These are phyloP conservation scores for Hypomecis punctinalis DNA, from an alignment of 2,888 invertebrate species.

Conservation along the genomic window DNA sequence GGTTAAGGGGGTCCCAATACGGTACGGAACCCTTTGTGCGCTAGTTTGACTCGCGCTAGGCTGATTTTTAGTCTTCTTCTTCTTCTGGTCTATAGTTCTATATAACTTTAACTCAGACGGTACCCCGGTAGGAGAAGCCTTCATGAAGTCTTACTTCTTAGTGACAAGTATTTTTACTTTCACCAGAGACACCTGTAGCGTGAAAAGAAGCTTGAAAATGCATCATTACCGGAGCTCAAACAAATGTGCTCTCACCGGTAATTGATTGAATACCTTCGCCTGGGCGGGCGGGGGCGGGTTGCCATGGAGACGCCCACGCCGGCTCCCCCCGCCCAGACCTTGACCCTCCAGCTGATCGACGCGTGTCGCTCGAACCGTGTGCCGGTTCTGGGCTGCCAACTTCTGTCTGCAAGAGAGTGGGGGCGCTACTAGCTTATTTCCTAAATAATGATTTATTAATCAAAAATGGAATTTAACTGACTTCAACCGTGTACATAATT, in stretches of 20 bases:
- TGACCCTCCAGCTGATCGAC: slow-evolving; percentile 78
- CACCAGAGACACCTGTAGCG: neutral
- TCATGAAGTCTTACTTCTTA: too few species aligned
- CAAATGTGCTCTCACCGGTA: slow-evolving; percentile 66
- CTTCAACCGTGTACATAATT: too few species aligned
- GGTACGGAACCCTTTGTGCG: too few species aligned
- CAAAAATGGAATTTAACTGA: neutral
- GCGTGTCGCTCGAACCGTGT: slow-evolving; percentile 52
- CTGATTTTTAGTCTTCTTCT: too few species aligned
- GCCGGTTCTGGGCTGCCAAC: slow-evolving; percentile 9
- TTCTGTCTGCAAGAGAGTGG: neutral
- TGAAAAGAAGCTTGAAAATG: slow-evolving; percentile 27
- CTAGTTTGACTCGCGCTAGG: too few species aligned
- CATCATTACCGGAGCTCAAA: slow-evolving; percentile 40
- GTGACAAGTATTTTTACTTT: neutral
- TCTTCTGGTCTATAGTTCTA: too few species aligned
- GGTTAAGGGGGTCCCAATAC: too few species aligned
- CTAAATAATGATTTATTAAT: neutral
- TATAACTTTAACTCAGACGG: too few species aligned
- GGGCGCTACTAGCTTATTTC: neutral
- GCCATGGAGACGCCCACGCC: slow-evolving; percentile 78
- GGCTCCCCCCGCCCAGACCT: slow-evolving; percentile 59
- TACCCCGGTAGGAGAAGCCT: too few species aligned
- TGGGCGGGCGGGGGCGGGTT: slow-evolving; percentile 76
- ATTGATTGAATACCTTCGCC: slow-evolving; percentile 80